A percentile compares a stretch with the other conserved stretches of the same genome.
Conservation (phyloP, 2,797 vertebrate genomes). For the Iguana delicatissima region DNA sequence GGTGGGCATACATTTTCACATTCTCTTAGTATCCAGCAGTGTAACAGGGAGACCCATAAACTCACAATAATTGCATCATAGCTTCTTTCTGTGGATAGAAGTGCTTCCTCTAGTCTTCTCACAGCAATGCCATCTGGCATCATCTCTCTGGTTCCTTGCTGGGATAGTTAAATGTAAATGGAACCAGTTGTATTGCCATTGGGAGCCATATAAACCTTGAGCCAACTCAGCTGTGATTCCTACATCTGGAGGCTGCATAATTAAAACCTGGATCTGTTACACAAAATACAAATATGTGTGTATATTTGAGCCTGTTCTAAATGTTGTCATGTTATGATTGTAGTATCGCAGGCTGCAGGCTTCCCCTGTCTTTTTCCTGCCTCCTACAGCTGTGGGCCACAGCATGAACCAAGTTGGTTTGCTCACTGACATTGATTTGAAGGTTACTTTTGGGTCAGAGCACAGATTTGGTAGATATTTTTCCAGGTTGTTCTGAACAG, state of each 20-base stretch:
- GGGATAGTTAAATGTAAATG: constrained; percentile 35
- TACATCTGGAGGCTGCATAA: constrained; percentile 36
- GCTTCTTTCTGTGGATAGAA: background rate
- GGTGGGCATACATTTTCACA: constrained; percentile 73
- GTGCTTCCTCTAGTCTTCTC: accelerated
- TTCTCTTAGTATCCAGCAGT: accelerated
- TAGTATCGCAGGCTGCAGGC: background rate
- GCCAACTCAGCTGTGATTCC: constrained; percentile 32
- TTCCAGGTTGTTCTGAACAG: background rate
- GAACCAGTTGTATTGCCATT: constrained; percentile 12
- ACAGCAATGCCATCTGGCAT: constrained; percentile 3
- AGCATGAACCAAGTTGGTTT: constrained; percentile 2
- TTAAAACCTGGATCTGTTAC: background rate
- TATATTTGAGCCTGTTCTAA: background rate
- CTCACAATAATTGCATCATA: background rate
- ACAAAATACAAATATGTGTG: background rate
- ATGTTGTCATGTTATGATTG: background rate
- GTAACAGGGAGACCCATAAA: background rate
- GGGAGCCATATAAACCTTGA: constrained; percentile 24
- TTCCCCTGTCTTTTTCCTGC: too few relatives aligned
- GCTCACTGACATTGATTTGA: background rate
- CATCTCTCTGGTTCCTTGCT: constrained; percentile 26
- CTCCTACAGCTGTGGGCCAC: constrained; percentile 2
- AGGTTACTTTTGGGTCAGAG: background rate
- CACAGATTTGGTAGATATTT: background rate